Evolutionary conservation across 1,140 invertebrate species (phyloP).

Genomic region (Frieseomelitta varia): DNA sequence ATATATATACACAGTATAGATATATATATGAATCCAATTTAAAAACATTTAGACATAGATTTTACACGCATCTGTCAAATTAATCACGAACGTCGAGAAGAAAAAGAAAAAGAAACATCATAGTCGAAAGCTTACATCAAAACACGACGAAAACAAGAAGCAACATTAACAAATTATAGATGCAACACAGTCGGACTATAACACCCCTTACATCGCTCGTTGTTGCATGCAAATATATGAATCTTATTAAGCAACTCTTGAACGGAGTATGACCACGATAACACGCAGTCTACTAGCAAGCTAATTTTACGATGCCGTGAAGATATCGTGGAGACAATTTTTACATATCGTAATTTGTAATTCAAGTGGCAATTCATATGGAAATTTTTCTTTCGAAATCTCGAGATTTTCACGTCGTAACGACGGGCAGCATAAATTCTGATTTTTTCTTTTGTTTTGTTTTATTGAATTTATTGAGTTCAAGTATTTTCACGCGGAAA

Average conservation of each 20-base stretch:
- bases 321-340: background rate
- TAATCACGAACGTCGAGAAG: background rate
- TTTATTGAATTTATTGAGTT: background rate
- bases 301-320: background rate
- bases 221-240: slow-evolving; percentile 14
- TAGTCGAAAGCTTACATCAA: background rate
- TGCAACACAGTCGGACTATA: background rate
- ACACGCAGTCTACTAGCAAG: background rate
- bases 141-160: background rate
- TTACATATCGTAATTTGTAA: background rate
- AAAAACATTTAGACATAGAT: no score
- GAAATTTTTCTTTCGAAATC: background rate
- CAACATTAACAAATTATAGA: slow-evolving; percentile 10
- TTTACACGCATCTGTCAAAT: no score
- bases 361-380: background rate
- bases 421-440: background rate
- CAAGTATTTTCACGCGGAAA: background rate
- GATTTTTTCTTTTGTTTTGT: background rate
- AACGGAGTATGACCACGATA: background rate
- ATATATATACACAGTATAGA: no score
- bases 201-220: background rate
- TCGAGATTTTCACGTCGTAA: background rate
- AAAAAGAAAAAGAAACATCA: background rate
- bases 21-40: no score
- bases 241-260: slow-evolving; percentile 4